phyloP scores from a whole-genome alignment of 2,888 invertebrate species.

The Drosophila emarginata region DNA sequence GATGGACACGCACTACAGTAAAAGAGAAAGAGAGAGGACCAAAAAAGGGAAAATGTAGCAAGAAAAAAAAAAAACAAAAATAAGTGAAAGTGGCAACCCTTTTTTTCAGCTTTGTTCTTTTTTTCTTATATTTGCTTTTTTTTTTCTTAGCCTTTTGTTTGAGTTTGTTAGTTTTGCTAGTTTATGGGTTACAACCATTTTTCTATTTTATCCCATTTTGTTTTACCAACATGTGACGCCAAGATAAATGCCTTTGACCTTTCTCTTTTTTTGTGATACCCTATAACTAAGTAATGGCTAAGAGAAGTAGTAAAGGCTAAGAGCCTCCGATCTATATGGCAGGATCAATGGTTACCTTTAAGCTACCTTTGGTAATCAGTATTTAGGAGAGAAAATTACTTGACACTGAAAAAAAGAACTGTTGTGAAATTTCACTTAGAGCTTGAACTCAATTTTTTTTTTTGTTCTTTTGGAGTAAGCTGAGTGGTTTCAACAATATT shows the following conservation, averaged over 20 bases:
- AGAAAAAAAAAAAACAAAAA: conserved; percentile 1
- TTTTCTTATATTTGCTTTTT: conserved; percentile 16
- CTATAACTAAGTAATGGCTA: too few relatives aligned
- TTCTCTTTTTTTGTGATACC: conserved; percentile 13
- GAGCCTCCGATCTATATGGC: too few relatives aligned
- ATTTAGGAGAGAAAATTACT: too few relatives aligned
- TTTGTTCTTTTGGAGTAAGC: too few relatives aligned
- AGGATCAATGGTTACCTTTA: too few relatives aligned
- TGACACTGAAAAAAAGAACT: too few relatives aligned
- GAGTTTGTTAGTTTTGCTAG: conserved; percentile 68
- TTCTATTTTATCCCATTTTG: conserved; percentile 26
- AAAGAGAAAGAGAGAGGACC: conserved; percentile 33
- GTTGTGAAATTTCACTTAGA: too few relatives aligned
- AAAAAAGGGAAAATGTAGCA: not conserved
- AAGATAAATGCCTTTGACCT: conserved; percentile 17
- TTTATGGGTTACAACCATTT: conserved; percentile 41
- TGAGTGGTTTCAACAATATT: too few relatives aligned
- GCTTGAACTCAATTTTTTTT: too few relatives aligned
- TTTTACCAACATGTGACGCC: conserved; percentile 12
- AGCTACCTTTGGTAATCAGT: too few relatives aligned
- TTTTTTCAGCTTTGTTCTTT: conserved; percentile 31
- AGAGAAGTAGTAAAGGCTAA: too few relatives aligned
- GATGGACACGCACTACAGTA: conserved; percentile 66
- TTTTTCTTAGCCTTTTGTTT: conserved; percentile 41
- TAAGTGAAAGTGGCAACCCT: conserved; percentile 58